Conservation (phyloP, 2,113 vertebrate species). For the Boulengeromyrus knoepffleri region DNA sequence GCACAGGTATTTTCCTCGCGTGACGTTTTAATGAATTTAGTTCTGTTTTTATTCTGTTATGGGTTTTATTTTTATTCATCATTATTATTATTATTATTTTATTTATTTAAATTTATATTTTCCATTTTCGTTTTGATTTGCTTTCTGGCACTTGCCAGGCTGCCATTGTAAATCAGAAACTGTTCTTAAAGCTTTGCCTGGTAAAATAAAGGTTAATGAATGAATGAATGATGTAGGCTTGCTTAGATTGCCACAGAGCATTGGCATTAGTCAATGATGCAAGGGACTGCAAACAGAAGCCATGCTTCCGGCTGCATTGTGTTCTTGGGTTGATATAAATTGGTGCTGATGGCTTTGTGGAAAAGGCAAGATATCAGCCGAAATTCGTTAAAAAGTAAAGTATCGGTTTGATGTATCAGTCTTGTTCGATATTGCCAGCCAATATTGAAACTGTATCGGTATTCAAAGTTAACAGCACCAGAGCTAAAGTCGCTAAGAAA, state of each 20-base stretch:
- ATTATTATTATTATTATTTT: no score
- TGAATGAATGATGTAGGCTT: neutral
- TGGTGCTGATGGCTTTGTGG: neutral
- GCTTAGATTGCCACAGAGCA: neutral
- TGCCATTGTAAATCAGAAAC: no score
- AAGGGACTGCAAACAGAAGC: neutral
- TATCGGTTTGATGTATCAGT: neutral
- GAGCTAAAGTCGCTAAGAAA: neutral
- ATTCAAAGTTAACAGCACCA: neutral
- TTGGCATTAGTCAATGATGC: neutral
- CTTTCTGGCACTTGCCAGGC: no score
- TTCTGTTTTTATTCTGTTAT: no score
- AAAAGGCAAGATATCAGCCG: neutral
- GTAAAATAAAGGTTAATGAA: no score
- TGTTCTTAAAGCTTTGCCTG: no score
- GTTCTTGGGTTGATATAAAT: neutral
- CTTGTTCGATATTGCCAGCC: neutral
- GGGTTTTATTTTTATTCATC: no score
- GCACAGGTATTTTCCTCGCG: constrained; percentile 63
- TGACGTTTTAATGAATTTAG: neutral
- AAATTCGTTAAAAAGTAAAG: neutral
- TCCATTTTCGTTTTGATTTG: no score
- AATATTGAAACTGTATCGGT: neutral
- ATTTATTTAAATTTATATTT: no score
- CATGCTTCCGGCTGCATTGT: neutral